These are phyloP conservation scores for Telmatherina bonti DNA, from an alignment of 2,797 vertebrate species.

Conservation along the genomic window DNA sequence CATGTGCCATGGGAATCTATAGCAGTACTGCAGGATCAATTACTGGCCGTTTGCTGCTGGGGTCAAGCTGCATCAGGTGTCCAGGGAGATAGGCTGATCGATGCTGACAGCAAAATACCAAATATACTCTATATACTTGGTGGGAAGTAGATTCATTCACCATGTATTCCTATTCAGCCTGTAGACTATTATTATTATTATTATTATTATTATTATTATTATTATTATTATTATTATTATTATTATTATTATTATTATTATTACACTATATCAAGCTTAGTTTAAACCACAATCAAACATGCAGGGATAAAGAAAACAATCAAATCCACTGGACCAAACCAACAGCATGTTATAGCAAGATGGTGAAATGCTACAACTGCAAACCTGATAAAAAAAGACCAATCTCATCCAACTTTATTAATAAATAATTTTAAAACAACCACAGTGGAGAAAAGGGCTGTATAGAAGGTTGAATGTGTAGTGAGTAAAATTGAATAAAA, in stretches of 20 bases:
- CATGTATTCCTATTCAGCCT: conserved; percentile 42
- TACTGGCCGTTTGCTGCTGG: conserved; percentile 81
- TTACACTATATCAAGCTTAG: conserved; percentile 34
- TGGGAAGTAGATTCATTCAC: conserved; percentile 44
- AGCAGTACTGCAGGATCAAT: conserved; percentile 80
- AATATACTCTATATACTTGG: conserved; percentile 42
- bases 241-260: background rate
- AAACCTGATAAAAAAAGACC: background rate
- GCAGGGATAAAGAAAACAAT: background rate
- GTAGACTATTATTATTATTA: too few species aligned
- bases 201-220: too few species aligned
- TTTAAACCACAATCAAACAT: background rate
- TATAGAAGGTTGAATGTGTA: too few species aligned
- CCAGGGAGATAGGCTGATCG: conserved; percentile 75
- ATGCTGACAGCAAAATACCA: conserved; percentile 74
- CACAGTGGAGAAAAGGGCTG: too few species aligned
- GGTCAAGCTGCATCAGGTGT: conserved; percentile 75
- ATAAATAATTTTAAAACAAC: too few species aligned
- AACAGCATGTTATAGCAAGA: background rate
- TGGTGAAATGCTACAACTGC: background rate
- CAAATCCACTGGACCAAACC: background rate
- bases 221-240: background rate
- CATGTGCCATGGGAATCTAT: conserved; percentile 65
- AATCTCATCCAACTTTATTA: background rate
- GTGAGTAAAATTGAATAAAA: too few species aligned